Evolutionary conservation across 1,140 invertebrate species (phyloP), one percentile per base, ranked within the genome.

Genomic region (Drosophila obscura): DNA sequence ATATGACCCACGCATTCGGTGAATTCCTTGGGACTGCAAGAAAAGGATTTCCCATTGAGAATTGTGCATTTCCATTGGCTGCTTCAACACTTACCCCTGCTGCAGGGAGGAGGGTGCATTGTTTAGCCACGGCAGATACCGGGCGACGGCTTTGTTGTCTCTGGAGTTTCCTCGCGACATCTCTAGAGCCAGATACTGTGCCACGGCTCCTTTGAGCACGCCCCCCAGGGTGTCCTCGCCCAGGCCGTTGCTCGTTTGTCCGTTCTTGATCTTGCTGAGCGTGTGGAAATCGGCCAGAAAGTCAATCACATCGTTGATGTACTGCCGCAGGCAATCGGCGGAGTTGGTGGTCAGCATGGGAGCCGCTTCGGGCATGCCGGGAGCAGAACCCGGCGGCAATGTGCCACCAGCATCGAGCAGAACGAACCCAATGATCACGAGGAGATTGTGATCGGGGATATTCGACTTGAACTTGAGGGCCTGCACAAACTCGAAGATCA

Each of bases 251-350:
- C 95, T 94, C 69, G 94, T 93, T 52, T 92, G 91, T 1, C 95
- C 95, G 92, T 96, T 97, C 84, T 94, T 99, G 26, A 99, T 96
- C 94, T 99, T 99, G 59, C 96, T 97, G 46, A 99, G 94, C 0
- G 98, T 97, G 89, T 99, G 98, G 78, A 99, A 96, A 92, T 99
- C 99, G 9, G 97, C 95, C 67, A 99, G 94, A 91, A 99, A 99
- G 55, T 99, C 98, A 13, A 99, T 93, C 57, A 98, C 96, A 92
- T 99, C 99, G n/a, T 94, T 94, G 6, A 99, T 93, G 90, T 99
- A 96, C 66, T 96, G 96, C 53, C 96, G 94, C 94, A 99, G 96
- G 88, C 97, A 98, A 92, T 99, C 99, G 0, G 97, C 96, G 2
- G 97, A 96, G 84, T 96, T 97, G 0, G 97, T 98, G 69, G 95